Base-by-base conservation (phyloP, 2,888 invertebrate species). In the Nemurella pictetii region DNA sequence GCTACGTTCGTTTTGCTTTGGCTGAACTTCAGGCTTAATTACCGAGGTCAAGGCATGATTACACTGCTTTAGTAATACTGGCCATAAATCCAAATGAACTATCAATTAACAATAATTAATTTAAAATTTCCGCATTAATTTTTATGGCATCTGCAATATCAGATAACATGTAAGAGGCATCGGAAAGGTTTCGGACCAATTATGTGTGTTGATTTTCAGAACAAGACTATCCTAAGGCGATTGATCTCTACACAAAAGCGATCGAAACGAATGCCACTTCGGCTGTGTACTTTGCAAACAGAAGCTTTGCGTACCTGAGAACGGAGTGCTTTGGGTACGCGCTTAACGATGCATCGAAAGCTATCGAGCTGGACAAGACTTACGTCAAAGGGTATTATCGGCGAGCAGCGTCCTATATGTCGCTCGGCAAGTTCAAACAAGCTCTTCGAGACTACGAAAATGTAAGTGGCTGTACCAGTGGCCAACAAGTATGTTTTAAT, bases 371-470 rank as follows among this genome's bases (percentile, higher is more conserved):
- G 87, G 98, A 99, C 90, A 95, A 94, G 88, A 92, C 93, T 29
- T 99, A 99, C 90, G 93, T 98, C 29, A 99, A 99, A 92, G 99
- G 98, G 0, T 99, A 98, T 90, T 99, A 99, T 90, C 94, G 99
- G 88, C 93, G 99, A 89, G 99, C 99, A 0, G 97, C 98, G 0
- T 96, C 99, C 36, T 94, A 98, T 89, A 99, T 99, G 99, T 97
- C 99, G 30, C 91, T 99, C 89, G 99, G 99, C 87, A 98, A 98
- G 92, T 99, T 98, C 91, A 99, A 98, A 92, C 93, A 96, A 91
- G 99, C 99, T 12, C 93, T 99, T 87, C 96, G 95, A 90, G 99
- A 99, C 92, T 99, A 97, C 92, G 98, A 99, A 94, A 95, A 96
- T 90, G 98, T 98, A 92, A 93, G 94, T 92, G 25, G 5, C 9